phyloP scores from a whole-genome alignment of 2,113 vertebrate species.

The Lasiurus borealis region DNA sequence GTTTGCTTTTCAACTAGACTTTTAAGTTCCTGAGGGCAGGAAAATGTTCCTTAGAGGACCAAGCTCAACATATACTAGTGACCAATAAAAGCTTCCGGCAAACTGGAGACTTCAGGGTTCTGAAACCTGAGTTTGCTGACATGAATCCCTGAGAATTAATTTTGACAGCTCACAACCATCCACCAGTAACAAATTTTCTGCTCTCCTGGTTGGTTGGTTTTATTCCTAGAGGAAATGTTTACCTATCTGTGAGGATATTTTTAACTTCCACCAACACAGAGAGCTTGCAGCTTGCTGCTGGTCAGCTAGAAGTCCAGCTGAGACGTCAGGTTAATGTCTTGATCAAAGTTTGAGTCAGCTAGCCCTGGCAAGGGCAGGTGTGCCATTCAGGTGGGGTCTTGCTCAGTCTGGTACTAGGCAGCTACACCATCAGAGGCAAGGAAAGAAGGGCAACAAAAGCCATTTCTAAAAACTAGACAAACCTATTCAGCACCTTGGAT shows the following conservation, averaged over 20 bases:
- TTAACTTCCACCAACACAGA: conserved; percentile 26
- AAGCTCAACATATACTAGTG: neutral
- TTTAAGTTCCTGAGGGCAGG: neutral
- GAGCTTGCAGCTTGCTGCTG: neutral
- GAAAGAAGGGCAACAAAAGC: neutral
- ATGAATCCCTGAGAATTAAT: conserved; percentile 29
- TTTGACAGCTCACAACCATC: neutral
- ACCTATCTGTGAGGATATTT: conserved; percentile 26
- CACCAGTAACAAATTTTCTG: conserved; percentile 14
- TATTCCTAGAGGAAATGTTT: conserved; percentile 58
- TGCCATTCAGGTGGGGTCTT: neutral
- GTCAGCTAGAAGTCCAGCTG: neutral
- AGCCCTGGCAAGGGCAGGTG: neutral
- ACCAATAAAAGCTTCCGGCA: neutral
- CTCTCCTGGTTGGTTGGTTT: neutral
- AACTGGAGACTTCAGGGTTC: neutral
- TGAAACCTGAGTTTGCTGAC: neutral
- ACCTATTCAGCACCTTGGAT: conserved; percentile 79
- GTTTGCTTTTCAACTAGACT: neutral
- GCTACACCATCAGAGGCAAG: neutral
- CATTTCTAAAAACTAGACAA: neutral
- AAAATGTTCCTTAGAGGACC: neutral
- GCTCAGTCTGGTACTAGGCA: neutral
- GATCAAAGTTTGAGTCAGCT: conserved; percentile 25
- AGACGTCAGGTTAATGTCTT: conserved; percentile 33